phyloP scores from a whole-genome alignment of 1,140 invertebrate species.

The Halesus radiatus region DNA sequence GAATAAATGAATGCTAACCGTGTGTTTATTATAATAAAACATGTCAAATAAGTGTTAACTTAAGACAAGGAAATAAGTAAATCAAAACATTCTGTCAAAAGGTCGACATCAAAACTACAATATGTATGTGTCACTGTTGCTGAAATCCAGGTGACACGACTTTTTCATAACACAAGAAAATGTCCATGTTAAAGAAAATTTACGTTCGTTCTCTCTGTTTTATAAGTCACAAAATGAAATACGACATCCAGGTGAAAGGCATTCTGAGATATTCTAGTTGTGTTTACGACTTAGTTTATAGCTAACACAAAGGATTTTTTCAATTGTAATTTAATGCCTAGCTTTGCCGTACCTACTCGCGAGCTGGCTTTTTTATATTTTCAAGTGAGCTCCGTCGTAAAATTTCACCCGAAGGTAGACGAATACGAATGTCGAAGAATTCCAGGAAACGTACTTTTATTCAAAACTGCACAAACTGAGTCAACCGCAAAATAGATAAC shows the following conservation, averaged over 20 bases:
- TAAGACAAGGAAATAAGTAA: no score
- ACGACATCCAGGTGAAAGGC: conserved; percentile 52
- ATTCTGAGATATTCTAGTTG: conserved; percentile 51
- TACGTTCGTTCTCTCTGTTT: conserved; percentile 37
- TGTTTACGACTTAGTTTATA: conserved; percentile 57
- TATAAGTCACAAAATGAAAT: conserved; percentile 55
- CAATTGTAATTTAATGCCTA: conserved; percentile 57
- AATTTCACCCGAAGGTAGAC: conserved; percentile 6
- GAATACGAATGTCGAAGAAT: background rate
- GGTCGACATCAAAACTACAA: no score
- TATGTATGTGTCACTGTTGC: background rate
- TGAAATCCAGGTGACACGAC: background rate
- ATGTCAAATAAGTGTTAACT: no score
- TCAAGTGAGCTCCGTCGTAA: conserved; percentile 39
- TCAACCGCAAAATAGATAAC: no score
- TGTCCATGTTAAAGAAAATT: background rate
- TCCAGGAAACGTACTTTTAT: no score
- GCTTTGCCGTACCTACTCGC: conserved; percentile 32
- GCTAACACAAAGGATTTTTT: conserved; percentile 55
- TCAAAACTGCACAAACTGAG: no score
- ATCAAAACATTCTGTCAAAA: no score
- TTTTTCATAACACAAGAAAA: no score
- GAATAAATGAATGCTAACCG: no score
- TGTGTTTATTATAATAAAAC: no score
- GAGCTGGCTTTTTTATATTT: conserved; percentile 39